These are phyloP conservation scores for Zosterops borbonicus DNA, from an alignment of 2,113 vertebrate genomes.

Conservation along the genomic window DNA sequence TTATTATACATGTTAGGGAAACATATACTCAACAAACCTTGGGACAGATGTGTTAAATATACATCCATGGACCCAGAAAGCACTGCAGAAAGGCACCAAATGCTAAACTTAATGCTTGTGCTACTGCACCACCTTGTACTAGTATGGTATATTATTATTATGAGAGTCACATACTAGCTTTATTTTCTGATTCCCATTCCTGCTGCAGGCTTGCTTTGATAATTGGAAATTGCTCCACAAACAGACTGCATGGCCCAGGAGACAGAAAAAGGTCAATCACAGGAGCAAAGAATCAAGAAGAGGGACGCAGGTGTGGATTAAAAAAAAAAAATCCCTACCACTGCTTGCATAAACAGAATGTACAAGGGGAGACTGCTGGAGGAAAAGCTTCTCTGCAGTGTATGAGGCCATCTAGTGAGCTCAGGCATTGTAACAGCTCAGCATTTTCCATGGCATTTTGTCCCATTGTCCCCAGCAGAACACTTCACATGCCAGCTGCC, in stretches of 20 bases:
- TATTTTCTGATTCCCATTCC: not conserved
- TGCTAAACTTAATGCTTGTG: not conserved
- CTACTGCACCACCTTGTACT: not conserved
- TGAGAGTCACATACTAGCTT: not conserved
- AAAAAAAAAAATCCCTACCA: not conserved
- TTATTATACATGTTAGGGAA: not conserved
- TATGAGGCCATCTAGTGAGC: slow-evolving; percentile 68
- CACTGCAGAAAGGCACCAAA: not conserved
- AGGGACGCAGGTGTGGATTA: not conserved
- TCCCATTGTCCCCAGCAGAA: too few species aligned
- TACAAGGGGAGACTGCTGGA: not conserved
- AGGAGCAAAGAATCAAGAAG: not conserved
- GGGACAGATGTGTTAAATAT: not conserved
- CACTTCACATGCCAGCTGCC: not conserved
- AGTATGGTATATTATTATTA: not conserved
- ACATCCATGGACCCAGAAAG: not conserved
- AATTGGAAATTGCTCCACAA: not conserved
- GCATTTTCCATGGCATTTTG: rapidly evolving
- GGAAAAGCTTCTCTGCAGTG: not conserved
- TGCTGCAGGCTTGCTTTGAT: not conserved
- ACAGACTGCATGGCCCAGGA: too few species aligned
- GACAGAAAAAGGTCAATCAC: not conserved
- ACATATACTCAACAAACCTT: not conserved
- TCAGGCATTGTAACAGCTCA: not conserved
- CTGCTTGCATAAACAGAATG: not conserved